Base-by-base conservation (phyloP, 2,888 invertebrate genomes). In the Pristionchus entomophagus region DNA sequence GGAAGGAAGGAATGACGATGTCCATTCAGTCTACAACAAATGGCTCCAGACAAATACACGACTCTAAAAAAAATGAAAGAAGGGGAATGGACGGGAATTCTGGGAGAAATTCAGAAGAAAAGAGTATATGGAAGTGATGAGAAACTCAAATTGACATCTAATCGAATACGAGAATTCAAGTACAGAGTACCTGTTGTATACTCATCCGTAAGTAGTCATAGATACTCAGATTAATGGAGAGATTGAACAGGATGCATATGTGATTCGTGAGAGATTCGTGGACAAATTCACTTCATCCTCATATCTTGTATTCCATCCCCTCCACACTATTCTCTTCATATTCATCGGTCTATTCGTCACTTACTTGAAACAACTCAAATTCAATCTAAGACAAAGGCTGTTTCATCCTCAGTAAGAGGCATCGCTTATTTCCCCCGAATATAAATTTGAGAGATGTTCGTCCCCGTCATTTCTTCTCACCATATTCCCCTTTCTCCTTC, bases 121-220 rank as follows among this genome's bases (percentile, higher is more conserved):
- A 77, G n/a, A 38, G 26, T 77, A n/a, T 19, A 77, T 41, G 73
- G 73, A 41, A n/a, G 41, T 41, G 26, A 12, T n/a, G 73, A 77
- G 73, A 77, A 77, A 45, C 26, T 77, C 45, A 77, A 77, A 41
- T 41, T 77, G 8, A 77, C 73, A 32, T 77, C 73, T n/a, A 77
- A 77, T 77, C 73, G 73, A 77, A 45, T 77, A 26, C 19, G 73
- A 45, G 73, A 77, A 14, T 77, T 77, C 73, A 77, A 12, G 26
- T 45, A 77, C n/a, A 73, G 38, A n/a, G 73, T 22, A 38, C 73
- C 73, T n/a, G 32, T 77, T 19, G 73, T 77, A 6, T 77, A 77
- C 45, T 38, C 73, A 77, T 77, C 73, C 14, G 73, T 77, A 32
- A 45, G 38, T 19, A 32, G n/a, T n/a, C n/a, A n/a, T n/a, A n/a